These are phyloP conservation scores for Aleiodes alternator DNA, from an alignment of 2,888 invertebrate genomes.

Conservation along the genomic window DNA sequence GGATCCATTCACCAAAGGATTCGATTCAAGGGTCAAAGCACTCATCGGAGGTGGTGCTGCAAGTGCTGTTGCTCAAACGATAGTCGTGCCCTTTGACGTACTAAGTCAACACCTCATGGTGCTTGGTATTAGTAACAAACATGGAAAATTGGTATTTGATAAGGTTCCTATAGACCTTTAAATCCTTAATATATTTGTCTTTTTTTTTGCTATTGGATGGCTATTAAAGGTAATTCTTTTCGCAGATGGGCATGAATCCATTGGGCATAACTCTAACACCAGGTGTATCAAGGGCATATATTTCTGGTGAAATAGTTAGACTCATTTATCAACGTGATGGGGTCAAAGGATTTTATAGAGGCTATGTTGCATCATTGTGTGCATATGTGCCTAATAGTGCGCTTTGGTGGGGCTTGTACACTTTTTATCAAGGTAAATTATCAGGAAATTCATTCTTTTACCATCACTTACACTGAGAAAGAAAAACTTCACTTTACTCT, in stretches of 20 bases:
- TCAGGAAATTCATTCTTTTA: conserved; percentile 1
- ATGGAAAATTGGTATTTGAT: conserved; percentile 68
- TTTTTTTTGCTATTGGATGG: conserved; percentile 8
- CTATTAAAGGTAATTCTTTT: conserved; percentile 33
- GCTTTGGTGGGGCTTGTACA: conserved; percentile 98
- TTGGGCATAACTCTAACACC: conserved; percentile 83
- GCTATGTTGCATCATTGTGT: conserved; percentile 93
- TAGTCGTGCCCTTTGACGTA: conserved; percentile 97
- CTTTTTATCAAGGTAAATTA: conserved; percentile 89
- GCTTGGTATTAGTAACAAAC: conserved; percentile 80
- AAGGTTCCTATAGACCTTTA: conserved; percentile 60
- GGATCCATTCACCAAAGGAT: conserved; percentile 74
- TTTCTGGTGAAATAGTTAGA: conserved; percentile 85
- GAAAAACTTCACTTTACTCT: conserved; percentile 33
- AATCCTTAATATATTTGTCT: neutral
- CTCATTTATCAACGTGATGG: conserved; percentile 90
- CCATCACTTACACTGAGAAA: neutral
- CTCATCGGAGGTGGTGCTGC: conserved; percentile 93
- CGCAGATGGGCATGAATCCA: conserved; percentile 82
- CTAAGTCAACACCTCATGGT: conserved; percentile 98
- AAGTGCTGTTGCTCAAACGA: conserved; percentile 94
- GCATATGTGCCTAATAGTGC: conserved; percentile 98
- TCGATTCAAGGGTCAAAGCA: conserved; percentile 84
- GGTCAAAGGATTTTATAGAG: conserved; percentile 92
- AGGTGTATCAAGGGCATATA: conserved; percentile 80